Conservation (phyloP, 1,140 invertebrate genomes). For the Pachyrhynchus sulphureomaculatus region DNA sequence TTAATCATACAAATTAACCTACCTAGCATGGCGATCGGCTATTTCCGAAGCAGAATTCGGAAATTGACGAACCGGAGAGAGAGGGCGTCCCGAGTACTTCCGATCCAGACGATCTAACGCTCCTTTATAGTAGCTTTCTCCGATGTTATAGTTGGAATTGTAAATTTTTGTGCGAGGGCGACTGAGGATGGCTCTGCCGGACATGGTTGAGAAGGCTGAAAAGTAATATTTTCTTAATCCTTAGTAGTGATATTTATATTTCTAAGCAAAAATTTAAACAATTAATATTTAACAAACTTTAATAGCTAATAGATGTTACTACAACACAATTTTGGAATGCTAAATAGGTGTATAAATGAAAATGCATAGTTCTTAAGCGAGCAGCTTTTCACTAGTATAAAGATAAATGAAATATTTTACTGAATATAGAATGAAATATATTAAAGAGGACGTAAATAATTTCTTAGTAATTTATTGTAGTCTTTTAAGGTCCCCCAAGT, state of each 20-base stretch:
- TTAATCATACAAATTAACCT: too few species aligned
- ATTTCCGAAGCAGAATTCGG: constrained; percentile 50
- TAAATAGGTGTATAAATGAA: too few species aligned
- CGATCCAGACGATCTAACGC: constrained; percentile 72
- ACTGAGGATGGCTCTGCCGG: constrained; percentile 42
- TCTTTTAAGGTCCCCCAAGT: too few species aligned
- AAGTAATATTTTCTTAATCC: too few species aligned
- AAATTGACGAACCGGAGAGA: constrained; percentile 50
- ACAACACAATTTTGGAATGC: too few species aligned
- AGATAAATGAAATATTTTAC: too few species aligned
- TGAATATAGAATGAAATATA: too few species aligned
- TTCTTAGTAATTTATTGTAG: too few species aligned
- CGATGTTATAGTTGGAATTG: constrained; percentile 78
- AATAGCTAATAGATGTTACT: too few species aligned
- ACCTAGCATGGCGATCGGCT: constrained; percentile 53
- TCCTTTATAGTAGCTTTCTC: constrained; percentile 74
- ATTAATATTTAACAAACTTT: neutral
- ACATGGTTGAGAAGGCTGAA: constrained; percentile 5
- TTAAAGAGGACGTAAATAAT: too few species aligned
- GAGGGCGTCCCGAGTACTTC: constrained; percentile 60
- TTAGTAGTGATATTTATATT: neutral
- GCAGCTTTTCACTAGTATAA: too few species aligned
- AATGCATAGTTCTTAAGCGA: too few species aligned
- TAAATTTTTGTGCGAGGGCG: constrained; percentile 74
- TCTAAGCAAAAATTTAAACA: neutral